Conservation (phyloP, 2,888 invertebrate genomes). For the Rhimphoctona megacephalus region DNA sequence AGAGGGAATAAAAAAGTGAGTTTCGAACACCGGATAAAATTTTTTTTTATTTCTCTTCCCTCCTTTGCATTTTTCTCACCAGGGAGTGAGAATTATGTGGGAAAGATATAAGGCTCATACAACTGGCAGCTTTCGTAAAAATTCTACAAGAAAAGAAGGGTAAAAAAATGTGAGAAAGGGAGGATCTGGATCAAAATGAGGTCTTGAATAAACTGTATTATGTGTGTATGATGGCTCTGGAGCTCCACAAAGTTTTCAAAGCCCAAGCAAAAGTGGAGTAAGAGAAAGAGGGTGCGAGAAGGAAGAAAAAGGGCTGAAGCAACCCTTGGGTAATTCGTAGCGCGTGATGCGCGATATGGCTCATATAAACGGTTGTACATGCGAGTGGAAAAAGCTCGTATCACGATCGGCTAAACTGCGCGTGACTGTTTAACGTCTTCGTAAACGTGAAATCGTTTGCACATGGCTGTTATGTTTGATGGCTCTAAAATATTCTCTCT, state of each 20-base stretch:
- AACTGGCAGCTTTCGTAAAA: constrained; percentile 27
- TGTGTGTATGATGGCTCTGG: constrained; percentile 25
- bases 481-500: constrained; percentile 32
- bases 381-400: constrained; percentile 39
- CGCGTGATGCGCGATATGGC: constrained; percentile 73
- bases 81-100: constrained; percentile 51
- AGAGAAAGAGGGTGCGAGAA: background rate
- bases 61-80: constrained; percentile 11
- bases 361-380: constrained; percentile 70
- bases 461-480: constrained; percentile 64
- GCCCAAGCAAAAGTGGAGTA: constrained; percentile 35
- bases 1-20: constrained; percentile 22
- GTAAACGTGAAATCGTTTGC: constrained; percentile 72
- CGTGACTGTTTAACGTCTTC: constrained; percentile 74
- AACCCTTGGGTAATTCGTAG: constrained; percentile 68
- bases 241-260: constrained; percentile 49
- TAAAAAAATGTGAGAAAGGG: background rate
- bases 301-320: constrained; percentile 20
- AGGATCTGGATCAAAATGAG: constrained; percentile 30
- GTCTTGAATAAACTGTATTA: constrained; percentile 36
- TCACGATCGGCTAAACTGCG: constrained; percentile 75
- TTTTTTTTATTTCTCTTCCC: background rate
- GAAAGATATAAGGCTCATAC: constrained; percentile 34
- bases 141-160: constrained; percentile 9
- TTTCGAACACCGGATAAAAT: constrained; percentile 1